These are phyloP conservation scores for Xerus rutilus DNA, from an alignment of 2,797 vertebrate genomes.

Conservation along the genomic window DNA sequence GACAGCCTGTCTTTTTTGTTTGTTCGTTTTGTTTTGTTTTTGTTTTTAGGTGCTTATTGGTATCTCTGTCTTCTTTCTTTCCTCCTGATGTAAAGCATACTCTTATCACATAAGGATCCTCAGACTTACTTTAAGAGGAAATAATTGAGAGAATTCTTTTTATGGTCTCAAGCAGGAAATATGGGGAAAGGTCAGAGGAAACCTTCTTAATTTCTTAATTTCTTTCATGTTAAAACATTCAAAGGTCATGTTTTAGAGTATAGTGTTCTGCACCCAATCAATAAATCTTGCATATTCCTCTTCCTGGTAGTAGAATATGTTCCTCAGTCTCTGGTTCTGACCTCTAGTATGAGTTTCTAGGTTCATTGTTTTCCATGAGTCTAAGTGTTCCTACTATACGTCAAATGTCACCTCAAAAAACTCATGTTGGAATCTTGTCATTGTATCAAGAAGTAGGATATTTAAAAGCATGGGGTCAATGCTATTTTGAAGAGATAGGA, in stretches of 20 bases:
- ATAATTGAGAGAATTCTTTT: not conserved
- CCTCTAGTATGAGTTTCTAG: not conserved
- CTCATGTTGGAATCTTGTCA: not conserved
- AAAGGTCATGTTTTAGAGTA: too few relatives aligned
- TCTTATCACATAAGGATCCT: not conserved
- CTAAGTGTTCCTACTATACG: not conserved
- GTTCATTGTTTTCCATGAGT: not conserved
- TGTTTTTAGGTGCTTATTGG: not conserved
- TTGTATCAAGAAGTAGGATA: not conserved
- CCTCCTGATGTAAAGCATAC: too few relatives aligned
- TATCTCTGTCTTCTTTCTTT: not conserved
- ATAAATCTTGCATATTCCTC: not conserved
- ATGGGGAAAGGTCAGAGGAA: not conserved
- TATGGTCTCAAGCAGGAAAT: not conserved
- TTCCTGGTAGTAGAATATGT: not conserved
- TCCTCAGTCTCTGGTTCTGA: not conserved
- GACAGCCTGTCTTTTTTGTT: not conserved
- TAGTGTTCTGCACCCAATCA: not conserved
- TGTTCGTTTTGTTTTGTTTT: too few relatives aligned
- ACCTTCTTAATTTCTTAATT: not conserved
- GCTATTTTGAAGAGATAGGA: not conserved
- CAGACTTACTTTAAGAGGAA: not conserved
- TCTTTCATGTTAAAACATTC: not conserved
- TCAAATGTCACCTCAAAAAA: too few relatives aligned
- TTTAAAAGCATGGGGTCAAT: not conserved